Conservation (phyloP, 2,797 vertebrate species). For the Harpagifer antarcticus region DNA sequence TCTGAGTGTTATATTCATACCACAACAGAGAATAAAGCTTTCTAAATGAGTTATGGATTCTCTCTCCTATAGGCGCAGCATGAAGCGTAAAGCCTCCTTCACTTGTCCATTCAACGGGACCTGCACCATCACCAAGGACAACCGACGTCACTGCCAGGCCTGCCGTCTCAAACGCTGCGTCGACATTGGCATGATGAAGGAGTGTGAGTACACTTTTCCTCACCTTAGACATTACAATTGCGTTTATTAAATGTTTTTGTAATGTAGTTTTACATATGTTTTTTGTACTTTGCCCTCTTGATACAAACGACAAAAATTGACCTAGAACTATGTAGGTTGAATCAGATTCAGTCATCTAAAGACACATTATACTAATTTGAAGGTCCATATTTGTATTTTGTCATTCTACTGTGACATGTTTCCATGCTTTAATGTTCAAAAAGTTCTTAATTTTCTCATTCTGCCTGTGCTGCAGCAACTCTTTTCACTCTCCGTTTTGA, state of each 20-base stretch:
- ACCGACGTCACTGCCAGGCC: constrained; percentile 97
- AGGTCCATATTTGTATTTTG: too few species aligned
- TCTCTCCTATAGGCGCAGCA: constrained; percentile 89
- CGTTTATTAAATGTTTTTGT: background rate
- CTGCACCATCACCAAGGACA: constrained; percentile 98
- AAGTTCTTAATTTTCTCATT: too few species aligned
- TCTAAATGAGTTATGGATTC: background rate
- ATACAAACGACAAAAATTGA: background rate
- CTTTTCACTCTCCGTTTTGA: too few species aligned
- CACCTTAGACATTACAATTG: background rate
- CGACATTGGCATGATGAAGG: constrained; percentile 86
- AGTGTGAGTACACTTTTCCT: constrained; percentile 88
- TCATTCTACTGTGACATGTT: too few species aligned
- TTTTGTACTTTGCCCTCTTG: background rate
- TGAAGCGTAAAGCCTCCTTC: constrained; percentile 96
- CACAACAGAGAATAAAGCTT: constrained; percentile 23
- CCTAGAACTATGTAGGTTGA: background rate
- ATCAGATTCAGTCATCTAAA: background rate
- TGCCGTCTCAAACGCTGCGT: constrained; percentile 95
- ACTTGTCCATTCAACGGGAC: constrained; percentile 95
- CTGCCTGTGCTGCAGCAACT: too few species aligned
- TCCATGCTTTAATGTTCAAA: too few species aligned
- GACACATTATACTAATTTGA: background rate
- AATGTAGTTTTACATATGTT: too few species aligned
- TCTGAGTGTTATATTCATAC: constrained; percentile 71